These are phyloP conservation scores for Onychostoma macrolepis DNA, from an alignment of 2,113 vertebrate species.

Conservation along the genomic window DNA sequence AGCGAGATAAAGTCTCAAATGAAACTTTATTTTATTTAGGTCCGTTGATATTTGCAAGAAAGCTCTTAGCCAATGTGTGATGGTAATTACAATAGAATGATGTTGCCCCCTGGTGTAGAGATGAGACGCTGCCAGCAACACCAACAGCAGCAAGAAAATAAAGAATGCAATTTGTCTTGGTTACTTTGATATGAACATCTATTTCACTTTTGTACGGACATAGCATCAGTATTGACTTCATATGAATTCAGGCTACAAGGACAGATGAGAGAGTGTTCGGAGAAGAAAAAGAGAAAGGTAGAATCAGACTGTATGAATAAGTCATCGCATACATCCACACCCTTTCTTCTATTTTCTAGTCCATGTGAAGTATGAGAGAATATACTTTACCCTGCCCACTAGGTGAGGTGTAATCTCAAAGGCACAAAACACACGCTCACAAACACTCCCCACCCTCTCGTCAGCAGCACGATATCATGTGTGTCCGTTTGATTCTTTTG, in stretches of 20 bases:
- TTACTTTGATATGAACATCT: conserved; percentile 41
- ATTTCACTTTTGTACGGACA: conserved; percentile 8
- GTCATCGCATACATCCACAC: conserved; percentile 7
- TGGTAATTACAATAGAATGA: conserved; percentile 53
- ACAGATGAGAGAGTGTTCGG: conserved; percentile 22
- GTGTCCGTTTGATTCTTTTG: conserved; percentile 34
- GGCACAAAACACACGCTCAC: background rate
- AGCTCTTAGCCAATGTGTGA: background rate
- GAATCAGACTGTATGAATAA: background rate
- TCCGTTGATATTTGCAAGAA: conserved; percentile 13
- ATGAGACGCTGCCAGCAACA: conserved; percentile 11
- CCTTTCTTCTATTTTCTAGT: conserved; percentile 4
- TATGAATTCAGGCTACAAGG: background rate
- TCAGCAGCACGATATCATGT: conserved; percentile 2
- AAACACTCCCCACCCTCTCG: background rate
- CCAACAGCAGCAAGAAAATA: background rate
- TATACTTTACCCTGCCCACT: conserved; percentile 1
- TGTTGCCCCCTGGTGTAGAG: conserved; percentile 73
- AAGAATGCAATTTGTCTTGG: conserved; percentile 16
- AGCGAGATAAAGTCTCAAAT: conserved; percentile 52
- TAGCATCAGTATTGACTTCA: conserved; percentile 4
- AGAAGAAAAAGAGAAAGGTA: conserved; percentile 14
- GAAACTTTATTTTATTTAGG: conserved; percentile 54
- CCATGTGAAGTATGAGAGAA: conserved; percentile 9
- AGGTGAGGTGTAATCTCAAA: conserved; percentile 18